These are phyloP conservation scores for Ctena decussata DNA, from an alignment of 2,888 invertebrate genomes.

Conservation along the genomic window DNA sequence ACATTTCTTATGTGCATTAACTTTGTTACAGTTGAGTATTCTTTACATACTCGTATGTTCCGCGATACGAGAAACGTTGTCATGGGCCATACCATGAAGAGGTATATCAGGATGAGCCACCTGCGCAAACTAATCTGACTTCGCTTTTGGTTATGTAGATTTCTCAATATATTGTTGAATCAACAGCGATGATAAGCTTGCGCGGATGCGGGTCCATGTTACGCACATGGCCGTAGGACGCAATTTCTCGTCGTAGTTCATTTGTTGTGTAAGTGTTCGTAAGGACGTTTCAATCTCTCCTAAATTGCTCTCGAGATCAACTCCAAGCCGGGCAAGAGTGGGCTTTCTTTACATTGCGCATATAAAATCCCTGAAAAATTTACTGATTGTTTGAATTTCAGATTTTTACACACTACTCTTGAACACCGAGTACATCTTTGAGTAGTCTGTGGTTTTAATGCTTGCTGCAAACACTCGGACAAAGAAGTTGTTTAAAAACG, in stretches of 20 bases:
- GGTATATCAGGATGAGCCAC: too few species aligned
- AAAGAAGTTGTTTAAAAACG: neutral
- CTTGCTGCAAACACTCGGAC: neutral
- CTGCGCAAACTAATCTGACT: too few species aligned
- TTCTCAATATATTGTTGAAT: too few species aligned
- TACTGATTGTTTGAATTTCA: neutral
- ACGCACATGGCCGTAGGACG: too few species aligned
- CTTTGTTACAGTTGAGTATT: neutral
- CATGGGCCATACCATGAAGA: too few species aligned
- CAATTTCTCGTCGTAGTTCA: too few species aligned
- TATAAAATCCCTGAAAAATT: neutral
- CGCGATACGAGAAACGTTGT: too few species aligned
- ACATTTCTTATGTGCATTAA: too few species aligned
- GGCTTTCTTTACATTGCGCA: neutral
- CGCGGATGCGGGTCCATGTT: too few species aligned
- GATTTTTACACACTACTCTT: neutral
- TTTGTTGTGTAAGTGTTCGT: constrained; percentile 1
- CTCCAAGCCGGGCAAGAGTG: constrained; percentile 1
- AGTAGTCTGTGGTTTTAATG: neutral
- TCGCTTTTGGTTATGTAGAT: too few species aligned
- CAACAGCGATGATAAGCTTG: too few species aligned
- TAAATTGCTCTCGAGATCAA: neutral
- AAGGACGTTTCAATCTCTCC: neutral
- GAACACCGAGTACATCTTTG: neutral
- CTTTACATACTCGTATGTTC: too few species aligned